These are phyloP conservation scores for Chelidonichthys spinosus DNA, from an alignment of 2,797 vertebrate species.

Conservation along the genomic window DNA sequence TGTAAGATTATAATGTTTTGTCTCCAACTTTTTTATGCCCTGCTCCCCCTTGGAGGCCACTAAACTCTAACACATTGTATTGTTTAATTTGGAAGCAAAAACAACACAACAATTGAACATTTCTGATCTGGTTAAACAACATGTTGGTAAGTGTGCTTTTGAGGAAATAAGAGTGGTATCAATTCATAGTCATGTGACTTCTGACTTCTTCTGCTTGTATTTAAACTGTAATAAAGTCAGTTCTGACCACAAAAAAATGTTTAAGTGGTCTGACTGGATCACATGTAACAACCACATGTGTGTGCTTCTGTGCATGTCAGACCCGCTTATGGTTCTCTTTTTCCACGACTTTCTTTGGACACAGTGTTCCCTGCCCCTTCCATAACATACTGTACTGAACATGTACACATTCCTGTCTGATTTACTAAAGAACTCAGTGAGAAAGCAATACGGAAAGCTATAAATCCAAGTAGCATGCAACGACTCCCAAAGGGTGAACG, in stretches of 20 bases:
- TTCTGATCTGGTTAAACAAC: neutral
- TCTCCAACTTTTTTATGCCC: neutral
- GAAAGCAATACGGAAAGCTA: slow-evolving; percentile 43
- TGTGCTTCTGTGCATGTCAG: slow-evolving; percentile 16
- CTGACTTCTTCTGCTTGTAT: slow-evolving; percentile 24
- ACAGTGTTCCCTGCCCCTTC: slow-evolving; percentile 56
- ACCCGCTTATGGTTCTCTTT: neutral
- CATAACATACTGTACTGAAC: slow-evolving; percentile 33
- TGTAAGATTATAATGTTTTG: slow-evolving; percentile 1
- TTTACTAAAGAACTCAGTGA: slow-evolving; percentile 60
- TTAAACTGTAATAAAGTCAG: slow-evolving; percentile 34
- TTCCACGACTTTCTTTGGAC: slow-evolving; percentile 24
- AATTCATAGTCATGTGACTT: slow-evolving; percentile 1
- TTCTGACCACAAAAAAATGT: slow-evolving; percentile 20
- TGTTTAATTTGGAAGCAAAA: neutral
- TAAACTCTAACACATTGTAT: neutral
- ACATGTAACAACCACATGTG: slow-evolving; percentile 15
- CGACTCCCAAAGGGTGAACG: slow-evolving; percentile 19
- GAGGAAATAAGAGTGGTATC: neutral
- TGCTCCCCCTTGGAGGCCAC: neutral
- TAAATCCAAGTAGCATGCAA: slow-evolving; percentile 55
- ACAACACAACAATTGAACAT: neutral
- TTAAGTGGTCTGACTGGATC: slow-evolving; percentile 38
- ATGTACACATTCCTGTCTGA: slow-evolving; percentile 65
- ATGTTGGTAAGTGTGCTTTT: neutral